Evolutionary conservation across 2,113 vertebrate genomes (phyloP).

Genomic region (Microcebus griseorufus): DNA sequence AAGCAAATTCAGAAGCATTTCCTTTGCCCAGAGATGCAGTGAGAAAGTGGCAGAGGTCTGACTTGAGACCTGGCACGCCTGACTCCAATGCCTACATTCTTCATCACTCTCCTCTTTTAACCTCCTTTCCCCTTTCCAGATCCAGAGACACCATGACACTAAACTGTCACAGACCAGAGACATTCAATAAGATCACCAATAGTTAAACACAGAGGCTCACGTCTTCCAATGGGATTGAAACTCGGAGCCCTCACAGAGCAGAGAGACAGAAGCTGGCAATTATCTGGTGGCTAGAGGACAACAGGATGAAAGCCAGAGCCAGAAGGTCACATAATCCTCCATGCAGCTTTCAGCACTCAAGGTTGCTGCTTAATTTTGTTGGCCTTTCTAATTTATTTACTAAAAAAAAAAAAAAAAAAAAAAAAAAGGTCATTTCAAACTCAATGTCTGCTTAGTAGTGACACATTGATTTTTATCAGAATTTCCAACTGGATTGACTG

Average conservation of each 20-base stretch:
- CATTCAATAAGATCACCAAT: background rate
- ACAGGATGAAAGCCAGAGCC: background rate
- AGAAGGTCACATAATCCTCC: background rate
- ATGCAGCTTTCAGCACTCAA: background rate
- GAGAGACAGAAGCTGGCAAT: background rate
- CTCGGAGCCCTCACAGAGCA: background rate
- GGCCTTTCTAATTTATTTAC: conserved; percentile 46
- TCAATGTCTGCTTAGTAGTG: background rate
- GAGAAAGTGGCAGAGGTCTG: background rate
- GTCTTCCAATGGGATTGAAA: background rate
- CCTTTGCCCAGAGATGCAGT: background rate
- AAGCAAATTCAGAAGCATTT: background rate
- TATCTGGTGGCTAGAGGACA: background rate
- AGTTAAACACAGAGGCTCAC: background rate
- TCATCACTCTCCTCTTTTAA: fast-evolving
- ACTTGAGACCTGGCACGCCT: background rate
- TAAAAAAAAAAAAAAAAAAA: conserved; percentile 40
- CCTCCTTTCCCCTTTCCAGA: background rate
- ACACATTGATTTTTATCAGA: conserved; percentile 29
- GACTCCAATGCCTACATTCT: background rate
- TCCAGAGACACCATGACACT: fast-evolving
- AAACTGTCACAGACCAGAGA: background rate
- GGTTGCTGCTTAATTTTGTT: background rate
- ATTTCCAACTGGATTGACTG: conserved; percentile 14
- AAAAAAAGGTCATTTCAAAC: conserved; percentile 50